Evolutionary conservation across 2,888 invertebrate species (phyloP), one percentile per base, ranked within the genome.

Genomic region (Philaethria dido): DNA sequence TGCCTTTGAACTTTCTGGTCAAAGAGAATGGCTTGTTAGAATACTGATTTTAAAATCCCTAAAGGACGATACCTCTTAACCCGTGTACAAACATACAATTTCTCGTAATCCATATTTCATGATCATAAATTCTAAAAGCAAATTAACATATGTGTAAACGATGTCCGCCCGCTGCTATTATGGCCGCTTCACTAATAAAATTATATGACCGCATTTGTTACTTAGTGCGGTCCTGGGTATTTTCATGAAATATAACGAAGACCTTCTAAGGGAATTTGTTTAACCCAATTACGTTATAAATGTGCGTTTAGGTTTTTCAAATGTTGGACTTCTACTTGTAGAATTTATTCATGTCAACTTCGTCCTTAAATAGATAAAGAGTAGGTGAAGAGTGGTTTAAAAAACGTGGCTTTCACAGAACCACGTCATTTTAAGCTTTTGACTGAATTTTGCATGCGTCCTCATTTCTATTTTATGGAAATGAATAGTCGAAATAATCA

Each of bases 201-300:
- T 86, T 80, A 85, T 84, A 81, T 80, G 81, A 80, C 82, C 81
- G 78, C 80, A 81, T 85, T 86, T 82, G 77, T 86, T 79, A 81
- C 80, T 79, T 77, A 77, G 76, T 69, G 70, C 66, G 67, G 69
- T 72, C 61, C 69, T 65, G 75, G 44, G 74, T 77, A 77, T 78
- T 75, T 77, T 74, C 78, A 77, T 83, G 80, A 82, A 79, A 83
- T 82, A 84, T 86, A 83, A 80, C 78, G 71, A 71, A 78, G 77
- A 80, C 79, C 81, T 79, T 75, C 76, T 61, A 73, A 75, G 78
- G 72, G 77, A 81, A 82, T 85, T 84, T 78, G 82, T 84, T 83
- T 78, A 76, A 74, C 76, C 66, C 55, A 48, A 63, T 57, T 48
- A 16, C 33, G 22, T 67, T 42, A 63, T 36, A 52, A 59, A 63